Evolutionary conservation across 1,140 invertebrate genomes (phyloP).

Genomic region (Drosophila fuyamai): DNA sequence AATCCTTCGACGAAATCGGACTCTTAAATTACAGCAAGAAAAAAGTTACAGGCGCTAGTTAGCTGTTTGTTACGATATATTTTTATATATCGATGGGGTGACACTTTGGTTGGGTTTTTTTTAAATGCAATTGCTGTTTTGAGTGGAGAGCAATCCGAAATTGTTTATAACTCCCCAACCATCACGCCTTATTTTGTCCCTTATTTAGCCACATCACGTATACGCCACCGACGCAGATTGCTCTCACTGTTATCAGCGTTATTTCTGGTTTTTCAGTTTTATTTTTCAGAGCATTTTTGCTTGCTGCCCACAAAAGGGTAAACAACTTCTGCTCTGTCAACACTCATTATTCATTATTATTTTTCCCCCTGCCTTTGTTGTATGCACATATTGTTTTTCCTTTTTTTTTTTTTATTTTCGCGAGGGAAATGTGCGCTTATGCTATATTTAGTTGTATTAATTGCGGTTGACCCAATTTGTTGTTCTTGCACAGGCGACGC

Average conservation of each 20-base stretch:
- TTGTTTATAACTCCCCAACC: not conserved
- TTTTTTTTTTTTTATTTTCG: conserved; percentile 1
- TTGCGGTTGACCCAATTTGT: conserved; percentile 74
- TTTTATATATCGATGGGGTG: not conserved
- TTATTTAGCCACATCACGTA: conserved; percentile 36
- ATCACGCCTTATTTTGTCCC: not conserved
- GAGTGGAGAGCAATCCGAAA: not conserved
- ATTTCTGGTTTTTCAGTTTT: conserved; percentile 4
- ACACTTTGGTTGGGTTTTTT: conserved; percentile 4
- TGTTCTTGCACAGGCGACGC: conserved; percentile 43
- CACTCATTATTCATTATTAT: conserved; percentile 37
- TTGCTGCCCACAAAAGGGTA: conserved; percentile 29
- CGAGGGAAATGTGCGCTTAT: conserved; percentile 48
- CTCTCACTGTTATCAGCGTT: conserved; percentile 19
- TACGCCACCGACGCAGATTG: conserved; percentile 30
- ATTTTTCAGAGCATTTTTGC: conserved; percentile 9
- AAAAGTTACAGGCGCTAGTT: too few species aligned
- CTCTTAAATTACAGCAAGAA: too few species aligned
- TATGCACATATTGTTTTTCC: conserved; percentile 6
- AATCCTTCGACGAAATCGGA: too few species aligned
- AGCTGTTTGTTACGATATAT: not conserved
- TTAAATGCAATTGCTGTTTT: conserved; percentile 1
- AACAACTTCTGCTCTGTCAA: conserved; percentile 36
- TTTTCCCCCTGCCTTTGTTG: conserved; percentile 13
- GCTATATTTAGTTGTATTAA: conserved; percentile 75